Evolutionary conservation across 2,888 invertebrate species (phyloP).

Genomic region (Norana najaformis): DNA sequence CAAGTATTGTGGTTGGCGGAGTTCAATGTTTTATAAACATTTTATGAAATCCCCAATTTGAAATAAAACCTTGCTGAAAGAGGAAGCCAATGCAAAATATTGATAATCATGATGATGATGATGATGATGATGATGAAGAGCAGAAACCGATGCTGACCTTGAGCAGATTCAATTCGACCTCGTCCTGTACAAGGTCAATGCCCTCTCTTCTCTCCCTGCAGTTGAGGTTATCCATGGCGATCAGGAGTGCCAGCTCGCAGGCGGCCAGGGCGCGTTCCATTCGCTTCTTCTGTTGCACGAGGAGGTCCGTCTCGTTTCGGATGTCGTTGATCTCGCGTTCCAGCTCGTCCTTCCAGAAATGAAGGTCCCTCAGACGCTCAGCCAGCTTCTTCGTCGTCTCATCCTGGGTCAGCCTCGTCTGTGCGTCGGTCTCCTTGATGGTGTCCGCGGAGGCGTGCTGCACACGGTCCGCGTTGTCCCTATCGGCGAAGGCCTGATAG

Average conservation of each 20-base stretch:
- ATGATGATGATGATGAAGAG: neutral
- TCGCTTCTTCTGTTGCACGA: constrained; percentile 59
- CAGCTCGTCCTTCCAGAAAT: constrained; percentile 63
- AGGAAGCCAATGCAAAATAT: too few species aligned
- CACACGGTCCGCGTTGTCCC: constrained; percentile 59
- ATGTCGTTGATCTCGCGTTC: constrained; percentile 61
- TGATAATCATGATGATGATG: neutral
- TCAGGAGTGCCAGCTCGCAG: constrained; percentile 61
- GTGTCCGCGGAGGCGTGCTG: constrained; percentile 57
- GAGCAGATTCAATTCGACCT: constrained; percentile 59
- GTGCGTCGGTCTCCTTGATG: constrained; percentile 57
- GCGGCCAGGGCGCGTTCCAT: constrained; percentile 60
- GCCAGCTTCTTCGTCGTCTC: constrained; percentile 61
- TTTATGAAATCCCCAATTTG: too few species aligned
- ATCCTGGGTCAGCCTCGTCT: constrained; percentile 59
- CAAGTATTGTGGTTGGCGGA: too few species aligned
- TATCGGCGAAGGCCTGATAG: constrained; percentile 61
- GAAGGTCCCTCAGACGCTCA: constrained; percentile 61
- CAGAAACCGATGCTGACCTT: constrained; percentile 51
- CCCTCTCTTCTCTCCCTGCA: constrained; percentile 60
- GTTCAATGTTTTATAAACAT: too few species aligned
- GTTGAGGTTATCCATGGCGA: constrained; percentile 62
- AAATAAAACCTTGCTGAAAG: too few species aligned
- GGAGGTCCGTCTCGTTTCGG: constrained; percentile 59
- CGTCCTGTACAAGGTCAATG: constrained; percentile 62